Conservation (phyloP, 2,113 vertebrate genomes). For the Loxodonta africana region DNA sequence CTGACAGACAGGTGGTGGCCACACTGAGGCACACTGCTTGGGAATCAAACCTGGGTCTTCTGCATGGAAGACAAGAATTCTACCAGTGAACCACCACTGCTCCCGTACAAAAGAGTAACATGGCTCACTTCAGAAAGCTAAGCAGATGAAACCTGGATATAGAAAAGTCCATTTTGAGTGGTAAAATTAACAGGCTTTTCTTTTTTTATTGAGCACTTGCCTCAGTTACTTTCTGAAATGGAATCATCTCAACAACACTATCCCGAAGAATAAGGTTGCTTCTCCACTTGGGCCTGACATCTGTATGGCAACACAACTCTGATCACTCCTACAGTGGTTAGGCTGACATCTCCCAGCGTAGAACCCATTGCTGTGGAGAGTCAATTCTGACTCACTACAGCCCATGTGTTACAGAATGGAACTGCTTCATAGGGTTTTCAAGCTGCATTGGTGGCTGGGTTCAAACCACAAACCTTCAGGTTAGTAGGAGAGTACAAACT, state of each 20-base stretch:
- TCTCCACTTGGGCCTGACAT: background rate
- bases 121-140: slow-evolving; percentile 52
- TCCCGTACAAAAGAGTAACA: slow-evolving; percentile 42
- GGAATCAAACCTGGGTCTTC: background rate
- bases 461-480: no score
- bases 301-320: slow-evolving; percentile 29
- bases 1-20: background rate
- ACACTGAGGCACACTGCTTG: background rate
- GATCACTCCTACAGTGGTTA: background rate
- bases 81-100: background rate
- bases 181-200: background rate
- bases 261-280: background rate
- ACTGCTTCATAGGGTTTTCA: background rate
- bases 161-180: slow-evolving; percentile 19
- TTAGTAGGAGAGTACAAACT: no score
- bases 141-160: slow-evolving; percentile 8
- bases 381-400: background rate
- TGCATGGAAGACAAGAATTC: background rate
- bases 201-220: slow-evolving; percentile 58
- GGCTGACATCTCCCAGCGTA: background rate
- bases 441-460: no score
- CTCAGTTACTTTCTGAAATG: background rate
- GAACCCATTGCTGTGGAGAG: background rate
- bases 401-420: background rate
- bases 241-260: background rate